A percentile compares a stretch with the other conserved stretches of the same genome.
Evolutionary conservation across 2,888 invertebrate genomes (phyloP).

Genomic region (Furcula furcula): DNA sequence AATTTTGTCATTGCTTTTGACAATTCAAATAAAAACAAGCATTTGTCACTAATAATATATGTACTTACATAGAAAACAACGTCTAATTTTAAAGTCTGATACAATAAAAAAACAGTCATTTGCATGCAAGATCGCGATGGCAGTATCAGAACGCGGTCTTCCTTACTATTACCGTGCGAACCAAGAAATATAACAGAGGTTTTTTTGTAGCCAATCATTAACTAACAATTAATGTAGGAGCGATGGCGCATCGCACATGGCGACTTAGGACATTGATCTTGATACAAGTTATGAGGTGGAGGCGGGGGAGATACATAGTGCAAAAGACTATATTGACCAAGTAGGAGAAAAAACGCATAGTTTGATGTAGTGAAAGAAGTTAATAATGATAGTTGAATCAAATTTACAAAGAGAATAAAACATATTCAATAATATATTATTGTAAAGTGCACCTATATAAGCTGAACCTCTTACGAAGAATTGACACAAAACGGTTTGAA

Average conservation of each 20-base stretch:
- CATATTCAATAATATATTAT: too few species aligned
- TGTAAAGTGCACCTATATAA: too few species aligned
- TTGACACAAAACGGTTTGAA: too few species aligned
- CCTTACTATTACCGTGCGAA: slow-evolving; percentile 53
- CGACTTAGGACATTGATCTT: slow-evolving; percentile 42
- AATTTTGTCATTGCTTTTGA: too few species aligned
- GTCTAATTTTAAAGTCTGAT: slow-evolving; percentile 20
- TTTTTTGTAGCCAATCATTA: slow-evolving; percentile 61
- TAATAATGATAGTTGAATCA: too few species aligned
- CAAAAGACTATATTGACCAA: too few species aligned
- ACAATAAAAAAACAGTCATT: slow-evolving; percentile 27
- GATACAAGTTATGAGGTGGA: slow-evolving; percentile 26
- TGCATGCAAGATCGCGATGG: slow-evolving; percentile 15
- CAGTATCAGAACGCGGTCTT: slow-evolving; percentile 12
- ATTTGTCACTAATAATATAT: too few species aligned
- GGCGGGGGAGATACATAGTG: slow-evolving; percentile 20
- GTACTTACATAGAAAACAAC: background rate
- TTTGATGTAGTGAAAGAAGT: too few species aligned
- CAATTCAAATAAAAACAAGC: too few species aligned
- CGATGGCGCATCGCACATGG: slow-evolving; percentile 41
- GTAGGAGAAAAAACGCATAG: too few species aligned
- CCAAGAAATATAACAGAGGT: slow-evolving; percentile 26
- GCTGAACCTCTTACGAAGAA: too few species aligned
- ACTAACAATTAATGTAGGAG: slow-evolving; percentile 57
- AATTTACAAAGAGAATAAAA: too few species aligned